A percentile compares a stretch with the other conserved stretches of the same genome.
Evolutionary conservation across 2,888 invertebrate species (phyloP).

Genomic region (Ophion costatus): DNA sequence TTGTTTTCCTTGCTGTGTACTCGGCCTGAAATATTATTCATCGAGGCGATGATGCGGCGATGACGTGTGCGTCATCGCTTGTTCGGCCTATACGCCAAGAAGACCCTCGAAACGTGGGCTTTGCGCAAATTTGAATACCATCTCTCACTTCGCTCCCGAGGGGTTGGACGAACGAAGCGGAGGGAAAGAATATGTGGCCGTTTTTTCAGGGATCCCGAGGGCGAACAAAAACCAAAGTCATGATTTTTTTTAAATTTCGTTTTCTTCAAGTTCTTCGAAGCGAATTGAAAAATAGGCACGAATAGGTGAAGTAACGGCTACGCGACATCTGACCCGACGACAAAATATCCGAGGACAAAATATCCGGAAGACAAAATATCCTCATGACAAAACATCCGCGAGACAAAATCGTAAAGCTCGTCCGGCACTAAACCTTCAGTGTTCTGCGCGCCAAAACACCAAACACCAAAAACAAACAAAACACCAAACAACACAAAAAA

Average conservation of each 20-base stretch:
- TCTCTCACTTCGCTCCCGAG: constrained; percentile 23
- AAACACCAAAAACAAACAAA: too few species aligned
- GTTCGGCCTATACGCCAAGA: constrained; percentile 43
- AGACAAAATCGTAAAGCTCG: too few species aligned
- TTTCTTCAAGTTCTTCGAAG: background rate
- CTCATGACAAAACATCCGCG: too few species aligned
- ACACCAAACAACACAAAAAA: too few species aligned
- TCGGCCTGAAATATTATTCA: constrained; percentile 60
- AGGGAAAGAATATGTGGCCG: constrained; percentile 31
- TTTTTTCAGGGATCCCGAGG: constrained; percentile 7
- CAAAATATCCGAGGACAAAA: too few species aligned
- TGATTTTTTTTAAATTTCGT: background rate
- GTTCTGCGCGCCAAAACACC: too few species aligned
- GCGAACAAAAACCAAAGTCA: background rate
- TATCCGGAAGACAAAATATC: too few species aligned
- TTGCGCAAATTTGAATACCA: constrained; percentile 53
- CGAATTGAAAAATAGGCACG: background rate
- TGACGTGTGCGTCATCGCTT: constrained; percentile 39
- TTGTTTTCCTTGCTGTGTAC: background rate
- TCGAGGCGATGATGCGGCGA: constrained; percentile 56
- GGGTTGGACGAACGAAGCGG: background rate
- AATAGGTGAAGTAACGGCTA: too few species aligned
- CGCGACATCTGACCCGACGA: too few species aligned
- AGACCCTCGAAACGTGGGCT: constrained; percentile 5
- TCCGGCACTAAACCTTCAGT: too few species aligned